A percentile compares a stretch with the other conserved stretches of the same genome.
Evolutionary conservation across 2,888 invertebrate species (phyloP).

Genomic region (Mystacides longicornis): DNA sequence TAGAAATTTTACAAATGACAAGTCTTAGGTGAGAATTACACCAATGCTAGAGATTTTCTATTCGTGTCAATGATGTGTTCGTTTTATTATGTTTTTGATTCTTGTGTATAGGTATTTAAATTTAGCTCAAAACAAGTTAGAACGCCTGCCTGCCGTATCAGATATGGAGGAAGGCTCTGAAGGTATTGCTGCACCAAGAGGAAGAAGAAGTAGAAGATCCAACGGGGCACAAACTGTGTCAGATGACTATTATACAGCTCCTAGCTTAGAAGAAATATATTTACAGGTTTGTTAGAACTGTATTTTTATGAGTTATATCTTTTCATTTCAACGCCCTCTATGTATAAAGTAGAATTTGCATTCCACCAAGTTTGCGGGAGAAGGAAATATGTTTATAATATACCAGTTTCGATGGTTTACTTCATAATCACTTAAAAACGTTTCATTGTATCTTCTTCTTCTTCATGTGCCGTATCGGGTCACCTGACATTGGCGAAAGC

Average conservation of each 20-base stretch:
- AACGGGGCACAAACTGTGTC: slow-evolving; percentile 28
- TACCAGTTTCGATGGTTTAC: too few species aligned
- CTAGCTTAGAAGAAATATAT: slow-evolving; percentile 82
- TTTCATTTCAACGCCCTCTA: too few species aligned
- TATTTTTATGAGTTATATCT: too few species aligned
- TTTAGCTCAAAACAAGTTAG: slow-evolving; percentile 82
- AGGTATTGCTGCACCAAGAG: slow-evolving; percentile 26
- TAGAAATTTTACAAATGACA: slow-evolving; percentile 73
- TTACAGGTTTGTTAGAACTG: slow-evolving; percentile 56
- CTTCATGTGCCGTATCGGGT: too few species aligned
- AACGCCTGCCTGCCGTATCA: slow-evolving; percentile 56
- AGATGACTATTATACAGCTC: slow-evolving; percentile 56
- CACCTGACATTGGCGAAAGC: too few species aligned
- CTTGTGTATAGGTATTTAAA: slow-evolving; percentile 66
- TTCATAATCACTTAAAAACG: too few species aligned
- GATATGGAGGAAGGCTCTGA: slow-evolving; percentile 36
- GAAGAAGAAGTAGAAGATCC: slow-evolving; percentile 29
- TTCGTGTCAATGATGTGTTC: background rate
- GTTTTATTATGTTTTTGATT: background rate
- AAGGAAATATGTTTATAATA: too few species aligned
- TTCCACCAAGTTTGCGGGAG: too few species aligned
- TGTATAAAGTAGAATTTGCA: too few species aligned
- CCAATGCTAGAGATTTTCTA: too few species aligned
- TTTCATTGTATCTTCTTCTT: too few species aligned
- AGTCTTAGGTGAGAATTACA: slow-evolving; percentile 66